phyloP scores from a whole-genome alignment of 1,140 invertebrate genomes.

The Mamestra configurata region DNA sequence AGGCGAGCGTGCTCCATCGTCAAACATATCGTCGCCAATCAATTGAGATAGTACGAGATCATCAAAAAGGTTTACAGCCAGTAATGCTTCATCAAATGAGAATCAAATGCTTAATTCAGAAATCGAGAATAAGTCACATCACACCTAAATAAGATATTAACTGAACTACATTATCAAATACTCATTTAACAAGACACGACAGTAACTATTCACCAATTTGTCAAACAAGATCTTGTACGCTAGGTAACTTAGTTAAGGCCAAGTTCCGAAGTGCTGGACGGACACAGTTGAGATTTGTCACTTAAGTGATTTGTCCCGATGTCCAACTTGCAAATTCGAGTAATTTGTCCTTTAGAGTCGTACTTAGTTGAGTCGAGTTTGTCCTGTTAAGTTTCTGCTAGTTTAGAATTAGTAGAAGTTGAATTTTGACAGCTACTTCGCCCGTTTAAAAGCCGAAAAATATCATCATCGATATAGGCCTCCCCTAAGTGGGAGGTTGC shows the following conservation, averaged over 20 bases:
- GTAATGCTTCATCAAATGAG: no score
- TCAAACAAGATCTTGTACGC: conserved; percentile 29
- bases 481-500: no score
- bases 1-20: no score
- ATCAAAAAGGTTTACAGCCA: no score
- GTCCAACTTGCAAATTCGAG: conserved; percentile 45
- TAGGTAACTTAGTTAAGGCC: conserved; percentile 48
- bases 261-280: conserved; percentile 52
- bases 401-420: neutral
- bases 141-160: neutral
- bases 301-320: conserved; percentile 57
- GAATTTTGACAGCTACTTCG: neutral
- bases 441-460: no score
- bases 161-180: neutral
- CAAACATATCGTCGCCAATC: no score
- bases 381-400: neutral
- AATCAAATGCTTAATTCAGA: no score
- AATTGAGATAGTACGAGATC: no score
- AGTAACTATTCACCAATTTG: conserved; percentile 40
- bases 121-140: no score
- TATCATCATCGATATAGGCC: no score
- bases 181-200: conserved; percentile 1
- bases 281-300: conserved; percentile 45
- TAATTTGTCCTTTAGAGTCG: conserved; percentile 39
- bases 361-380: neutral